phyloP scores from a whole-genome alignment of 2,888 invertebrate species.

The Acheta domesticus region DNA sequence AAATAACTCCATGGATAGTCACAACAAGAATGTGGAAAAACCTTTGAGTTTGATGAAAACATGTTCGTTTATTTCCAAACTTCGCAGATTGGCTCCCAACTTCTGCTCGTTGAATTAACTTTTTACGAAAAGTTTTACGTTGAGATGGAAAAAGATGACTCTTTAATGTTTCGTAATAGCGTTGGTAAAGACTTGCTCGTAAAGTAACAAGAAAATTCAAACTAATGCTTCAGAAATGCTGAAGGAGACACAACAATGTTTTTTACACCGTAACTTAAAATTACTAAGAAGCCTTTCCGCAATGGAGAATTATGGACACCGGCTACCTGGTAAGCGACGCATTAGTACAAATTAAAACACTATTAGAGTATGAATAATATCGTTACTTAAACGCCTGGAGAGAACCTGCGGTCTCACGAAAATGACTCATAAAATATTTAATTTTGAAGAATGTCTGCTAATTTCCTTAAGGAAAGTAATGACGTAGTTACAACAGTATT shows the following conservation, averaged over 20 bases:
- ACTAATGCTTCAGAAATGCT: not conserved
- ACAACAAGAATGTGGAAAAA: too few relatives aligned
- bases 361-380: not conserved
- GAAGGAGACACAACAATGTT: not conserved
- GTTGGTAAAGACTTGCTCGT: not conserved
- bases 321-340: not conserved
- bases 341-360: not conserved
- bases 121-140: too few relatives aligned
- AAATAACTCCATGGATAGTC: too few relatives aligned
- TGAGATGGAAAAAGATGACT: not conserved
- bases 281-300: not conserved
- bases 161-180: not conserved
- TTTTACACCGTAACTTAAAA: not conserved
- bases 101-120: too few relatives aligned
- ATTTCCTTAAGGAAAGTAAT: not conserved
- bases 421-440: not conserved
- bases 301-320: not conserved
- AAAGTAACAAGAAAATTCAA: not conserved
- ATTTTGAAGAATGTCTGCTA: slow-evolving; percentile 1
- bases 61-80: too few relatives aligned
- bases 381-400: not conserved
- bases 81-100: too few relatives aligned
- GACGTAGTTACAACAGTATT: not conserved
- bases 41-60: too few relatives aligned
- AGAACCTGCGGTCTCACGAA: not conserved